phyloP scores from a whole-genome alignment of 2,888 invertebrate species.

The Chrysolina oricalcia region DNA sequence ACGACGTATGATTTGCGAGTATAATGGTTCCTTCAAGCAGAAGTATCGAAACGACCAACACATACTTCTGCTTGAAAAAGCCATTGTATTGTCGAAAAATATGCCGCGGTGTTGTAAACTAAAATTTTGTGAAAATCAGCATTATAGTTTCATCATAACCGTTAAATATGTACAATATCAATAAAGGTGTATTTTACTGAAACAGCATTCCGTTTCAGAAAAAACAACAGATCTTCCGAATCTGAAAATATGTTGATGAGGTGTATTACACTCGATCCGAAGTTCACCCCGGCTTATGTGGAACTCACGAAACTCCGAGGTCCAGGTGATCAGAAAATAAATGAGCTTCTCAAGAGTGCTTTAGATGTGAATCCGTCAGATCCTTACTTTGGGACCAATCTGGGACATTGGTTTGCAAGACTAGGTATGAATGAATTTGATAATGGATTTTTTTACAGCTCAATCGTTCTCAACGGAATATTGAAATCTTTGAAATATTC shows the following conservation, averaged over 20 bases:
- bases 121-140: no score
- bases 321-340: slow-evolving; percentile 74
- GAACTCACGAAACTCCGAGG: slow-evolving; percentile 78
- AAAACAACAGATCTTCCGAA: slow-evolving; percentile 78
- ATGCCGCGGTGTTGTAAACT: no score
- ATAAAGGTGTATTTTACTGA: no score
- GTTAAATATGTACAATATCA: no score
- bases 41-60: no score
- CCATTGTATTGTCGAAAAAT: no score
- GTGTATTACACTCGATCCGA: slow-evolving; percentile 79
- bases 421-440: slow-evolving; percentile 72
- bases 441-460: neutral
- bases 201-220: slow-evolving; percentile 71
- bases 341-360: slow-evolving; percentile 76
- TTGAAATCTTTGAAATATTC: no score
- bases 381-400: slow-evolving; percentile 81
- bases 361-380: slow-evolving; percentile 80
- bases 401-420: slow-evolving; percentile 81
- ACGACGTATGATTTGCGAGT: no score
- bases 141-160: no score
- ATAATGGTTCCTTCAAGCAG: no score
- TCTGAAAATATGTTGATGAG: slow-evolving; percentile 80
- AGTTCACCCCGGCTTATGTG: slow-evolving; percentile 81
- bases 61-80: no score
- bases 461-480: no score